Base-by-base conservation (phyloP, 2,888 invertebrate species). In the Apotomis capreana region DNA sequence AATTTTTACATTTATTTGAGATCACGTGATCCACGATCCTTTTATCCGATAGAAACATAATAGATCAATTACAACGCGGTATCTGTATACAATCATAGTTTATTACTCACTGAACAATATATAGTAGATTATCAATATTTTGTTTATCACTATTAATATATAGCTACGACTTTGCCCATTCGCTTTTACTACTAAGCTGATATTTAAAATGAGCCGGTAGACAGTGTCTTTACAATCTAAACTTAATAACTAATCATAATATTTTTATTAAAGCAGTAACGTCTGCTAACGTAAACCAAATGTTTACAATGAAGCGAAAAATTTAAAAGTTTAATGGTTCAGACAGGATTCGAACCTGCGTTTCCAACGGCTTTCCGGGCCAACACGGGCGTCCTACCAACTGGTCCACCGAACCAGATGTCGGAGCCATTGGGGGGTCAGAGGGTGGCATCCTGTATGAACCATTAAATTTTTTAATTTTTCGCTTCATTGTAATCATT, bases 21-120 rank as follows among this genome's bases (percentile, higher is more conserved):
- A 71, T 57, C 67, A 67, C 65, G 55, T 70, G n/a, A 62, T 69
- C 55, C 61, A 49, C 49, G 15, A 69, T 69, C 69, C 12, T 12
- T n/a, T 55, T 70, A 70, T 70, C 49, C 40, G n/a, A 15, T 26
- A 55, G 67, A 71, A 67, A 49, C 67, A 49, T 13, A 26, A 8
- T 26, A 36, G 6, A 68, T 68, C 37, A 37, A 49, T 49, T 15
- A 51, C 58, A 67, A 67, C n/a, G 13, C 12, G 13, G 12, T 49
- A 52, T 59, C 3, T 52, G 26, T 51, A 51, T 59, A 51, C 36
- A 40, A 40, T 61, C 26, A 61, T 10, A 15, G 15, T 46, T 61
- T 61, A 61, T 61, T 61, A 46, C 60, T 49, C 49, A 9, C 12
- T 49, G 6, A 9, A 12, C 0, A 40, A 40, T 4, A 49, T 49